These are phyloP conservation scores for Gymnoscopelus microlampas DNA, from an alignment of 2,797 vertebrate genomes.

Conservation along the genomic window DNA sequence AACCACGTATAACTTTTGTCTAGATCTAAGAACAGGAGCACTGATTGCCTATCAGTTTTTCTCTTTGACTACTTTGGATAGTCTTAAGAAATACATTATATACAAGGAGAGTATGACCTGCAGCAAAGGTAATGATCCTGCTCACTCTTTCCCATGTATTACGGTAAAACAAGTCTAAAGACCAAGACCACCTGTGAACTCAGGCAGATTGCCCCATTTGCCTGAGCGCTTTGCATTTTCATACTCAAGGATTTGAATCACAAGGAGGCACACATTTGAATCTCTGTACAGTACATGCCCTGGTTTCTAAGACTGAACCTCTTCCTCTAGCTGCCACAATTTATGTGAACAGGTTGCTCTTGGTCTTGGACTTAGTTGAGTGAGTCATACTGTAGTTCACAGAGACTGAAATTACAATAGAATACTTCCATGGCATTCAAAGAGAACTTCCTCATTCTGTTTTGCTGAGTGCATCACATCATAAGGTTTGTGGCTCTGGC, in stretches of 20 bases:
- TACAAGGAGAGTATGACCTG: not conserved
- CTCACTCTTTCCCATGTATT: not conserved
- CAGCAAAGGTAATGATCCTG: not conserved
- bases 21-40: not conserved
- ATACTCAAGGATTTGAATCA: slow-evolving; percentile 36
- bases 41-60: not conserved
- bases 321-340: too few species aligned
- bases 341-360: too few species aligned
- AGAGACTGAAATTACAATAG: too few species aligned
- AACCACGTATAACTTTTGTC: not conserved
- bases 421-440: not conserved
- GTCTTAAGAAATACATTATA: too few species aligned
- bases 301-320: too few species aligned
- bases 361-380: too few species aligned
- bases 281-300: not conserved
- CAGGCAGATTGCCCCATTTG: not conserved
- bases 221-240: slow-evolving; percentile 37
- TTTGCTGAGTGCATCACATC: not conserved
- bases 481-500: not conserved
- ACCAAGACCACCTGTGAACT: not conserved
- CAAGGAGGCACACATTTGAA: not conserved
- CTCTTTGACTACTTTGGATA: too few species aligned
- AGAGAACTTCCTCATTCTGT: slow-evolving; percentile 33
- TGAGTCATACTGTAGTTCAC: too few species aligned
- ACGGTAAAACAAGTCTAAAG: not conserved